Evolutionary conservation across 2,797 vertebrate species (phyloP), one percentile per base, ranked within the genome.

Genomic region (Trachurus trachurus): DNA sequence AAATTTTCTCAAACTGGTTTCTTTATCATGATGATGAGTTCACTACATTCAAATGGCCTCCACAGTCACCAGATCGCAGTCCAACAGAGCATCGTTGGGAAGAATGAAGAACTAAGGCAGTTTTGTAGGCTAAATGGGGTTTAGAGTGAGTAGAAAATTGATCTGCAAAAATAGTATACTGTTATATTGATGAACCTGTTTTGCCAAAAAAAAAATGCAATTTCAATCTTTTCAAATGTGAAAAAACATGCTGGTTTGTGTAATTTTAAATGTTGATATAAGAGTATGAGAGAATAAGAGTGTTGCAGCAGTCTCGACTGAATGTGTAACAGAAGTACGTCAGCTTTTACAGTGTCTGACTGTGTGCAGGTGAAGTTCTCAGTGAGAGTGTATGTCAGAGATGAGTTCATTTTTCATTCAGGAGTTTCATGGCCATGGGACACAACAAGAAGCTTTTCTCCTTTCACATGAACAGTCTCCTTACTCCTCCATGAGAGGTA

Each of bases 401-500:
- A 37, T 60, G 45, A 54, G 22, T 40, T 42, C 9, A 72, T 78
- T 71, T 65, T 64, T 86, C 53, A 81, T 76, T 76, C 76, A 68
- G 2, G 60, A 62, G 10, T 60, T 86, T 73, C 76, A 72, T 50
- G 22, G 52, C 71, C 76, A 72, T 50, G 22, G 52, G 65, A 74
- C 62, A 16, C 66, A 79, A 37, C 59, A 62, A 69, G 68, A 53
- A 71, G 72, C 21, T 26, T 79, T 73, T 74, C 19, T 69, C 29
- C 22, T 53, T 49, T 74, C 79, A 82, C 49, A 37, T 31, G 58
- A 76, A 17, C 2, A 12, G 21, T 53, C 65, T 76, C 49, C n/a
- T 75, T 77, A 53, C 39, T 78, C 54, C 42, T 74, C 65, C 42
- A 50, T 81, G 66, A 83, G 80, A 70, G 52, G 45, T 62, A 76